Conservation (phyloP, 2,797 vertebrate species). For the Gymnothorax reevesii region DNA sequence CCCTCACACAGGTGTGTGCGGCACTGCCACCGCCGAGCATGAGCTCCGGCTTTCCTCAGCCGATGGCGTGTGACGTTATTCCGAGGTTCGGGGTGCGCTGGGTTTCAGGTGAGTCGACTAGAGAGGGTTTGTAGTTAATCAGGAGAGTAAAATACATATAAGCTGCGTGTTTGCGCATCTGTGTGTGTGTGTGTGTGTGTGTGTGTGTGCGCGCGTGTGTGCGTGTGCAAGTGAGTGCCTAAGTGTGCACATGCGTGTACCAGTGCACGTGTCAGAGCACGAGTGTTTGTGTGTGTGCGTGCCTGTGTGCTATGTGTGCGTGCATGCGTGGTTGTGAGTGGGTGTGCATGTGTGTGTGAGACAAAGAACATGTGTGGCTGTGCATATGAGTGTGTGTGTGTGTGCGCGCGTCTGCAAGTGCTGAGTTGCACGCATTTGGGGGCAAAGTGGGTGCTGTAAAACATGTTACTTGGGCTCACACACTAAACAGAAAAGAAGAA, state of each 20-base stretch:
- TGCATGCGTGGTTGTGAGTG: no score
- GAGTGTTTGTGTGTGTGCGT: no score
- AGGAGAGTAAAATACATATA: not conserved
- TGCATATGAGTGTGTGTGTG: not conserved
- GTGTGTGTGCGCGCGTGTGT: not conserved
- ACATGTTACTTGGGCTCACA: not conserved
- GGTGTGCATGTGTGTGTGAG: no score
- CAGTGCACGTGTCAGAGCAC: no score
- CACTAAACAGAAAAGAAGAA: not conserved
- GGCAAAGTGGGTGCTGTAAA: not conserved
- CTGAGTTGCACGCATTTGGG: not conserved
- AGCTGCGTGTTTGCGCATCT: not conserved
- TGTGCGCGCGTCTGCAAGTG: not conserved
- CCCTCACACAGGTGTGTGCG: constrained; percentile 25
- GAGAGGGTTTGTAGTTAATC: not conserved
- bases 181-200: not conserved
- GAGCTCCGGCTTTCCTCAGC: constrained; percentile 27
- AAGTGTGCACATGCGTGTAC: no score
- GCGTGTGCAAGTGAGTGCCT: no score
- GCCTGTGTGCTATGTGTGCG: no score
- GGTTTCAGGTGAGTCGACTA: not conserved
- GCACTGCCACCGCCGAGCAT: constrained; percentile 27
- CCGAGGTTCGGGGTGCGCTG: not conserved
- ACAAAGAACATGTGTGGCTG: no score
- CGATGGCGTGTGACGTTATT: not conserved